Percentiles rank a stretch among this genome's conserved stretches.
phyloP scores from a whole-genome alignment of 2,113 vertebrate genomes.

The Cettia cetti region DNA sequence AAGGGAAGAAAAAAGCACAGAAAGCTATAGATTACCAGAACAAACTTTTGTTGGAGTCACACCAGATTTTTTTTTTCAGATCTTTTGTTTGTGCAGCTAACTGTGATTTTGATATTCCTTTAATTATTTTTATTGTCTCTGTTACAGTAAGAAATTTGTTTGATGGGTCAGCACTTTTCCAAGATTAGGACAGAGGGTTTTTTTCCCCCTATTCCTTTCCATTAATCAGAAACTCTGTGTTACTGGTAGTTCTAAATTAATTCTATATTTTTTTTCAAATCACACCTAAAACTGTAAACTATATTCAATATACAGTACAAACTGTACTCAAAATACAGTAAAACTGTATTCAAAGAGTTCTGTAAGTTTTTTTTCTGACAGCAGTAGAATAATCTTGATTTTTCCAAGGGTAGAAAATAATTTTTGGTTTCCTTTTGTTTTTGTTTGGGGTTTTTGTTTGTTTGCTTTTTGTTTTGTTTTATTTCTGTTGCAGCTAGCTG shows the following conservation, averaged over 20 bases:
- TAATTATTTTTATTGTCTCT: neutral
- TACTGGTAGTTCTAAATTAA: neutral
- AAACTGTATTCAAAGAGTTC: neutral
- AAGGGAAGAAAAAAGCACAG: neutral
- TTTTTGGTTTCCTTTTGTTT: neutral
- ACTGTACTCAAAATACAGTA: neutral
- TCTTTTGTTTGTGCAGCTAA: neutral
- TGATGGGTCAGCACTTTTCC: neutral
- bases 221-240: neutral
- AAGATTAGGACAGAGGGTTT: neutral
- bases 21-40: neutral
- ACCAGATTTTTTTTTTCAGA: neutral
- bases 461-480: neutral
- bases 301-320: neutral
- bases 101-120: neutral
- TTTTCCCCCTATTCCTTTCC: neutral
- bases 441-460: neutral
- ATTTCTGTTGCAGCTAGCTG: neutral
- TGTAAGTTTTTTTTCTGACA: neutral
- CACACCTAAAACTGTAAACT: neutral
- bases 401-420: neutral
- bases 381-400: neutral
- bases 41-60: neutral
- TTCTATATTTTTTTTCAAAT: neutral
- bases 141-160: neutral